Base-by-base conservation (phyloP, 2,888 invertebrate genomes). In the Willowsia nigromaculata region DNA sequence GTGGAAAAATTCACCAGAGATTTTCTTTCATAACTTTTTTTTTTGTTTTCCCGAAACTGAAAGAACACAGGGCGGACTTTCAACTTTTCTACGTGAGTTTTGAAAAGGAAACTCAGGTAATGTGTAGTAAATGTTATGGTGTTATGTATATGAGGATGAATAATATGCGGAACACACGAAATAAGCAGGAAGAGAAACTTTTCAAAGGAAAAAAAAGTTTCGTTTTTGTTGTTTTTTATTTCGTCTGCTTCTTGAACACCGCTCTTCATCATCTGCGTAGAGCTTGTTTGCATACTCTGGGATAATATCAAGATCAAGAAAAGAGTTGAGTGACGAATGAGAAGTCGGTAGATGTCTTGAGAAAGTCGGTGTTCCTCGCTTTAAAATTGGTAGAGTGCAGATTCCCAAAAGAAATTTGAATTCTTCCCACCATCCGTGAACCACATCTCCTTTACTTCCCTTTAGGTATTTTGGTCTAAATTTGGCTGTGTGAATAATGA, bases 401-500 rank as follows among this genome's bases (percentile, higher is more conserved):
- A n/a, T n/a, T n/a, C n/a, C n/a, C n/a, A n/a, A n/a, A n/a, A n/a
- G 13, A 47, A 47, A 47, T 47, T 47, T 47, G 47, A 47, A 47
- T 9, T 47, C 7, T 13, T 47, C 47, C 47, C 47, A 47, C 47
- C 47, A 6, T 47, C 47, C 47, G 2, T 2, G 13, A 13, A 13
- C 47, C 47, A 13, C 65, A 13, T 65, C 65, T 18, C 30, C 30
- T 30, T 5, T 30, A 15, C 30, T 13, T 27, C 33, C 13, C 65
- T 65, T 30, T 27, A 6, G 65, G 4, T 65, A n/a, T 30, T 43
- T 47, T 50, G 7, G 47, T 50, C 76, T 76, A 76, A 76, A 76
- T 76, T 76, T 76, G 76, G 76, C 33, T 50, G 47, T 18, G 76
- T 76, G 76, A 76, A 76, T 76, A 76, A 76, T 76, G 76, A 76